Evolutionary conservation across 2,113 vertebrate species (phyloP), one percentile per base, ranked within the genome.

Genomic region (Hipposideros armiger): DNA sequence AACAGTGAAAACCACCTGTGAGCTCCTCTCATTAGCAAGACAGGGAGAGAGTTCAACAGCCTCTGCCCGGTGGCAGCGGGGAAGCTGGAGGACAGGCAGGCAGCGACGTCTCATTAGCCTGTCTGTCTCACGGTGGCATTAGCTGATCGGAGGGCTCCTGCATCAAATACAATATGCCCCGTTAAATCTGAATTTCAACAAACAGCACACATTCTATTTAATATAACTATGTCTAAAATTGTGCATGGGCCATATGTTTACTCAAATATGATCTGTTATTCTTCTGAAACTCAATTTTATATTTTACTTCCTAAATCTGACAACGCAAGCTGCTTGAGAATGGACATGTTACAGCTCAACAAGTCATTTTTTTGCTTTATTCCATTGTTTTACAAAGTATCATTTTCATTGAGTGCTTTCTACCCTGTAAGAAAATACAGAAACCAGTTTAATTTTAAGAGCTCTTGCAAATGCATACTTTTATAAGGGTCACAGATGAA

Each of bases 101-200:
- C 15, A 17, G 52, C 58, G 58, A 11, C 0, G 0, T 19, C 22
- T 14, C 20, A 0, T 14, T 30, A 54, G 6, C 60, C 26, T 70
- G 22, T 19, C 7, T 50, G 24, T 3, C 52, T 32, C 45, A 6
- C 4, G 4, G 14, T 4, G 64, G 11, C 2, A 0, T 1, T 10
- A 4, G 32, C 4, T 15, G 5, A 20, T 17, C 11, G 24, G 10
- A 74, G 30, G 30, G 72, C 3, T 1, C 3, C 32, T 28, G 24
- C 50, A 58, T 32, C 47, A 42, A 3, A 9, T 2, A 15, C 19
- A 42, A 7, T 9, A 28, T 3, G 4, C 22, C 16, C 24, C 40
- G 30, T 60, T 52, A 67, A 19, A 62, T 32, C 3, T 40, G 28
- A 62, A 54, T 86, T 73, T 82, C 30, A 20, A 47, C n/a, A 62